A percentile compares a stretch with the other conserved stretches of the same genome.
Conservation (phyloP, 2,888 invertebrate species). For the Pandemis corylana region DNA sequence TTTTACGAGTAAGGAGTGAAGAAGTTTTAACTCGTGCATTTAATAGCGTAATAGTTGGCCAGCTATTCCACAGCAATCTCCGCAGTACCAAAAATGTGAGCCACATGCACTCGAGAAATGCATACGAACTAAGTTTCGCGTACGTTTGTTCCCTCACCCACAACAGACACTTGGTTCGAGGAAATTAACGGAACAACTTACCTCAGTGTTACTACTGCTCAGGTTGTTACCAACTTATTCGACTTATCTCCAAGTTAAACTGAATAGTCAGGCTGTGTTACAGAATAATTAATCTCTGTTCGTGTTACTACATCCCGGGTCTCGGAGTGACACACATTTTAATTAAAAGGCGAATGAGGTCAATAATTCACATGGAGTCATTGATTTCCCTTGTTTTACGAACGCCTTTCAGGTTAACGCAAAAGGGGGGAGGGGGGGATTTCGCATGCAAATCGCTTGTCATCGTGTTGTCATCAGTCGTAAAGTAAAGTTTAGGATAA, state of each 20-base stretch:
- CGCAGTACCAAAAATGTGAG: constrained; percentile 15
- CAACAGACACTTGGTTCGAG: constrained; percentile 25
- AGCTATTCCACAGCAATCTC: neutral
- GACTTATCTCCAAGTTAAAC: constrained; percentile 35
- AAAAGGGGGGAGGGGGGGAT: neutral
- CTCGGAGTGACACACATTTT: constrained; percentile 24
- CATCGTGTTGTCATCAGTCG: neutral
- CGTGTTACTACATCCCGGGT: constrained; percentile 13
- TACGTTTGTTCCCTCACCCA: constrained; percentile 26
- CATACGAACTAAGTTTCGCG: constrained; percentile 29
- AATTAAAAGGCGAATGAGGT: constrained; percentile 13
- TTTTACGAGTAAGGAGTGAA: neutral
- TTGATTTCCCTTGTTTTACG: constrained; percentile 11
- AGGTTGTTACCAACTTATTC: constrained; percentile 33
- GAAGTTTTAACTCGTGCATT: neutral
- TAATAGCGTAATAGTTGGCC: neutral
- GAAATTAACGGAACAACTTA: constrained; percentile 40
- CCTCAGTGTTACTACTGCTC: constrained; percentile 24
- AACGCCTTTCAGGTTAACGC: neutral
- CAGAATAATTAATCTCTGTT: constrained; percentile 38
- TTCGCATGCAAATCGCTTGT: neutral
- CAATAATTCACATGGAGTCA: constrained; percentile 9
- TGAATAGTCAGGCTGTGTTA: constrained; percentile 36
- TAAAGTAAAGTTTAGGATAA: neutral
- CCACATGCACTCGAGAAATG: constrained; percentile 13